Conservation (phyloP, 92 coral and sea anemone species). For the Muricea muricata region DNA sequence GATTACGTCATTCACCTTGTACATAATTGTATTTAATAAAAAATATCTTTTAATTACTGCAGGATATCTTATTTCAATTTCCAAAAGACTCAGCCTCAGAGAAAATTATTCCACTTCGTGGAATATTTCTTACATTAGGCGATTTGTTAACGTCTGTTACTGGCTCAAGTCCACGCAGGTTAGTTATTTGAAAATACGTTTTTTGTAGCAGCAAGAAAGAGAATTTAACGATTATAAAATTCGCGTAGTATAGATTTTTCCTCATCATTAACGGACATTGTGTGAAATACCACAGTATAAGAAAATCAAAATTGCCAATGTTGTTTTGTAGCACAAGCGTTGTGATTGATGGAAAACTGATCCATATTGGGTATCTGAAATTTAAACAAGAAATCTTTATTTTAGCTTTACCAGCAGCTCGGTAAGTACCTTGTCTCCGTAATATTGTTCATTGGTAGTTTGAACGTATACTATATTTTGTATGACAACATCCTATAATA, state of each 20-base stretch:
- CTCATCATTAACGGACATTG: no score
- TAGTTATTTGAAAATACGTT: no score
- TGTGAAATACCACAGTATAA: no score
- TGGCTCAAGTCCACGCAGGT: conserved; percentile 84
- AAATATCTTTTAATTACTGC: background rate
- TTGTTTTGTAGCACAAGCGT: conserved; percentile 73
- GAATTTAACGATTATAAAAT: no score
- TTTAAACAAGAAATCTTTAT: conserved; percentile 81
- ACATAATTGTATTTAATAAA: no score
- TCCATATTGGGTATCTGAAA: conserved; percentile 90
- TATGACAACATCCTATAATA: no score
- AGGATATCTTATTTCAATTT: conserved; percentile 93
- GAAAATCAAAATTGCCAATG: background rate
- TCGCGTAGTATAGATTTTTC: no score
- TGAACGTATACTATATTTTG: no score
- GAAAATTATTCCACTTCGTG: conserved; percentile 79
- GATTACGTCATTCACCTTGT: no score
- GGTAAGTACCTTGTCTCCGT: conserved; percentile 53
- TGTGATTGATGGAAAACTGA: conserved; percentile 73
- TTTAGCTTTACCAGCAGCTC: conserved; percentile 85
- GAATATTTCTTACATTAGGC: conserved; percentile 90
- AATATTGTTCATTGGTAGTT: background rate
- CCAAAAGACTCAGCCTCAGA: conserved; percentile 76
- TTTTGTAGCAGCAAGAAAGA: no score
- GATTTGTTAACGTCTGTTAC: conserved; percentile 91